Conservation (phyloP, 37 sponge, comb jelly and placozoan species). For the Spongia lamella region DNA sequence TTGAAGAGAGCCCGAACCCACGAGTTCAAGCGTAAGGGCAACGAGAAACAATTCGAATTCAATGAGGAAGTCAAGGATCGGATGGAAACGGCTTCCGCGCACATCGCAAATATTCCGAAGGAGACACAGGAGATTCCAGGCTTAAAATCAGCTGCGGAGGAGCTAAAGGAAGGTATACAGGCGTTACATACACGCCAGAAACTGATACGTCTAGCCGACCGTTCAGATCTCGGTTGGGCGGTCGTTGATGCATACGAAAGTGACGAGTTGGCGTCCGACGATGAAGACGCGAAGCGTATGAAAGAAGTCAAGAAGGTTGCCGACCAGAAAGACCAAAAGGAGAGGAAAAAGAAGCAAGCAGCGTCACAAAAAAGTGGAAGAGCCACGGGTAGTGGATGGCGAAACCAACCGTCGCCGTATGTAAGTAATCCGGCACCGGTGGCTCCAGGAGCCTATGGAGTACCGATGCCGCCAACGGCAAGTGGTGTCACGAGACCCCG, state of each 20-base stretch:
- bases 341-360: too few relatives aligned
- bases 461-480: too few relatives aligned
- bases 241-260: constrained; percentile 6
- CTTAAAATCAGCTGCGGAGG: constrained; percentile 1
- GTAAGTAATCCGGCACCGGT: too few relatives aligned
- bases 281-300: constrained; percentile 12
- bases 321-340: constrained; percentile 1
- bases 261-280: constrained; percentile 14
- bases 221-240: constrained; percentile 6
- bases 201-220: constrained; percentile 8
- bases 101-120: too few relatives aligned
- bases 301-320: not conserved
- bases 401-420: too few relatives aligned
- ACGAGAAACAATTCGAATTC: constrained; percentile 10
- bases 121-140: too few relatives aligned
- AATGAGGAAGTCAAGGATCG: too few relatives aligned
- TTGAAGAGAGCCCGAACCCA: too few relatives aligned
- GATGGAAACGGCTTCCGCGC: too few relatives aligned
- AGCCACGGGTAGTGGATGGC: too few relatives aligned
- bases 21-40: constrained; percentile 9
- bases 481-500: not conserved
- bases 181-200: not conserved
- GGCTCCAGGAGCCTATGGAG: too few relatives aligned
- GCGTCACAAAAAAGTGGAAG: too few relatives aligned
- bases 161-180: constrained; percentile 8